Evolutionary conservation across 1,140 invertebrate genomes (phyloP).

Genomic region (Brachystomella parvula): DNA sequence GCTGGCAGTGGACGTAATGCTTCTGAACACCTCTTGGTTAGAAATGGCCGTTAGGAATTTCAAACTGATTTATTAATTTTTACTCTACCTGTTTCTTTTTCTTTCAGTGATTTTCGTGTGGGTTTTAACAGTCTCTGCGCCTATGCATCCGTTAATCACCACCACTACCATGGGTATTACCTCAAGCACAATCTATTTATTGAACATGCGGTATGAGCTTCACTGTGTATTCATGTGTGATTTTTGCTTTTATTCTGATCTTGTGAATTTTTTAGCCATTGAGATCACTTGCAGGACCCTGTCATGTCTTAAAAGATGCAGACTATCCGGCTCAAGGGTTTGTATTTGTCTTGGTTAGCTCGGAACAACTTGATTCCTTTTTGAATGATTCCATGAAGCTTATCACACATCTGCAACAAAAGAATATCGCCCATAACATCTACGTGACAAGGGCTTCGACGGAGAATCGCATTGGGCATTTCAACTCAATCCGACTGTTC

Average conservation of each 20-base stretch:
- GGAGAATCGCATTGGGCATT: conserved; percentile 21
- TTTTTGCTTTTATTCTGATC: not conserved
- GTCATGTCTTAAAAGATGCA: conserved; percentile 44
- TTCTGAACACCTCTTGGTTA: conserved; percentile 49
- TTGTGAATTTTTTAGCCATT: conserved; percentile 39
- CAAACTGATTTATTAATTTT: not conserved
- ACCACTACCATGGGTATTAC: conserved; percentile 67
- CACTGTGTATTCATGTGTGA: not conserved
- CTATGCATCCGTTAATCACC: conserved; percentile 70
- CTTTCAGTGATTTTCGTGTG: conserved; percentile 52
- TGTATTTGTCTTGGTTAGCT: conserved; percentile 51
- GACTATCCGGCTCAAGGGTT: conserved; percentile 56
- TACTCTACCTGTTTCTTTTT: conserved; percentile 22
- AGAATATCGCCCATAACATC: conserved; percentile 59
- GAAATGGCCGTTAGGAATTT: conserved; percentile 34
- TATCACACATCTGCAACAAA: conserved; percentile 48
- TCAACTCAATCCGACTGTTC: conserved; percentile 50
- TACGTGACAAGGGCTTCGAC: conserved; percentile 53
- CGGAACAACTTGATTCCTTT: conserved; percentile 43
- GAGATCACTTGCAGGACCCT: conserved; percentile 45
- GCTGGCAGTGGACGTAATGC: conserved; percentile 46
- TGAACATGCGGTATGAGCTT: conserved; percentile 54
- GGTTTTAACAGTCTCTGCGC: conserved; percentile 70
- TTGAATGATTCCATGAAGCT: conserved; percentile 41
- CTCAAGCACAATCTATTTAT: conserved; percentile 54